These are phyloP conservation scores for Drosophila falleni DNA, from an alignment of 2,888 invertebrate species.

Conservation along the genomic window DNA sequence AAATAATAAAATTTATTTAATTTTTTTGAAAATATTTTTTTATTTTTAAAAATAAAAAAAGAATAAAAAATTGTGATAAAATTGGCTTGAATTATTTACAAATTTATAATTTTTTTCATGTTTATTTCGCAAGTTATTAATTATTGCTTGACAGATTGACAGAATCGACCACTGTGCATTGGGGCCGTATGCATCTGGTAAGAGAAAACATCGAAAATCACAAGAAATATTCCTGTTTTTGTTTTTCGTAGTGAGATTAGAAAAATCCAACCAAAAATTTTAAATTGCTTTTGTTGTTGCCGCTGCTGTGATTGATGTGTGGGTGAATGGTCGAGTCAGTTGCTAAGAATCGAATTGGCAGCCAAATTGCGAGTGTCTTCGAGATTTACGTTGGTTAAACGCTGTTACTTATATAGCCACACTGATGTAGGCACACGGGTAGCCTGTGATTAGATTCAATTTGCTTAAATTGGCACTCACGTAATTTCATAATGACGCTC, in stretches of 20 bases:
- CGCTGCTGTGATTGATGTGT: constrained; percentile 20
- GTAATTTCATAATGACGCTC: constrained; percentile 13
- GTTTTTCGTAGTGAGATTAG: constrained; percentile 24
- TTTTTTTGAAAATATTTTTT: too few species aligned
- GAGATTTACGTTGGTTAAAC: constrained; percentile 28
- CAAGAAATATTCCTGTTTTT: constrained; percentile 33
- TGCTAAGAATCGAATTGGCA: constrained; percentile 36
- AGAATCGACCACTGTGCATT: too few species aligned
- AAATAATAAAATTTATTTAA: too few species aligned
- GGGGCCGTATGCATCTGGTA: constrained; percentile 39
- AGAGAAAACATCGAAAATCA: constrained; percentile 51
- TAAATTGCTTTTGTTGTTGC: constrained; percentile 42
- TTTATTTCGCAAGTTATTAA: too few species aligned
- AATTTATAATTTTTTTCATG: too few species aligned
- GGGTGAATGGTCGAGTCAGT: constrained; percentile 24
- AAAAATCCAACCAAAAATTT: constrained; percentile 20
- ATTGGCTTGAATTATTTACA: too few species aligned
- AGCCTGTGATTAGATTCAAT: constrained; percentile 23
- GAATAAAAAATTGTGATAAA: too few species aligned
- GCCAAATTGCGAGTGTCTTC: constrained; percentile 52
- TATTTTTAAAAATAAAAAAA: too few species aligned
- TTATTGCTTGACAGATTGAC: too few species aligned
- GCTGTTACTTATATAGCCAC: neutral
- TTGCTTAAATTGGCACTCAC: constrained; percentile 39
- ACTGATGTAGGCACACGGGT: neutral